phyloP scores from a whole-genome alignment of 64 coral and sea anemone species.

The Dendronephthya gigantea region DNA sequence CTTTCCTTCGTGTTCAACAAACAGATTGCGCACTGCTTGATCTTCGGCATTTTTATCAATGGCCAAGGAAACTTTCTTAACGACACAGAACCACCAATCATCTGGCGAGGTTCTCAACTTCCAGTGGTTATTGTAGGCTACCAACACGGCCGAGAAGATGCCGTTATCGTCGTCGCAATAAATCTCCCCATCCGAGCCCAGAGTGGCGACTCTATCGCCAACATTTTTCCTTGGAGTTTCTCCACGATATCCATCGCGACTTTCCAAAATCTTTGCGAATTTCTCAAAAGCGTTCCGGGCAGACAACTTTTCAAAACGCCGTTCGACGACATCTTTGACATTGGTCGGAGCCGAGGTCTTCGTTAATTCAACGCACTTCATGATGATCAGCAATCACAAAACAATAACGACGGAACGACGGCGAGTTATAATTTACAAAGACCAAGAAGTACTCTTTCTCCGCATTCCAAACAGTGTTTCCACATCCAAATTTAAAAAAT shows the following conservation, averaged over 20 bases:
- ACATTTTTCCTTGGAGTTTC: neutral
- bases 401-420: too few relatives aligned
- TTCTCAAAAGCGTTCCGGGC: neutral
- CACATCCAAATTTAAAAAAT: too few relatives aligned
- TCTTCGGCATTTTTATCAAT: conserved; percentile 38
- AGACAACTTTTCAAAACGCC: neutral
- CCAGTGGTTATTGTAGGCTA: conserved; percentile 51
- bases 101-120: conserved; percentile 50
- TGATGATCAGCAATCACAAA: neutral
- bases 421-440: too few relatives aligned
- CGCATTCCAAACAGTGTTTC: too few relatives aligned
- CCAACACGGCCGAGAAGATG: conserved; percentile 28
- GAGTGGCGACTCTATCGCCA: conserved; percentile 1
- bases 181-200: conserved; percentile 37
- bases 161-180: conserved; percentile 18
- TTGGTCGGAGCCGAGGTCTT: neutral
- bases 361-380: neutral
- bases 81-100: conserved; percentile 54
- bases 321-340: neutral
- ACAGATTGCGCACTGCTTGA: conserved; percentile 37
- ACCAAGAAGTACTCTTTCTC: too few relatives aligned
- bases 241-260: too few relatives aligned
- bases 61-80: conserved; percentile 18
- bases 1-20: conserved; percentile 45
- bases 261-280: neutral